phyloP scores from a whole-genome alignment of 2,113 vertebrate species.

The Bostrychus sinensis region DNA sequence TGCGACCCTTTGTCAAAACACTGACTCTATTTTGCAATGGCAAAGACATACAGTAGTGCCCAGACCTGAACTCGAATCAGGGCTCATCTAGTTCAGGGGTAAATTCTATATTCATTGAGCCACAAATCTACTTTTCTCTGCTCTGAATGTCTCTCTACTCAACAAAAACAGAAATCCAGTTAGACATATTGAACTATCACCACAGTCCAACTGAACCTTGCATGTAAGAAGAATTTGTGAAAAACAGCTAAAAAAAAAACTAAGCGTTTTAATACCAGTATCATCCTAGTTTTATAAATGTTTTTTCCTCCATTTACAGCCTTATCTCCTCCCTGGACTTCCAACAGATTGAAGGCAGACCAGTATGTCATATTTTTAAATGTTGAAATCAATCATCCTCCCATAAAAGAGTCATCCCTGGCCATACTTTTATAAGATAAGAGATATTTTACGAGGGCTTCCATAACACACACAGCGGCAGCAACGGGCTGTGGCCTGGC shows the following conservation, averaged over 20 bases:
- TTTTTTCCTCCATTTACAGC: not conserved
- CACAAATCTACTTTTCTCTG: too few species aligned
- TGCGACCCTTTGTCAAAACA: too few species aligned
- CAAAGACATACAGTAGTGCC: too few species aligned
- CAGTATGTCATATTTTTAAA: constrained; percentile 29
- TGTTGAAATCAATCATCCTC: constrained; percentile 49
- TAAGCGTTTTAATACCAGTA: not conserved
- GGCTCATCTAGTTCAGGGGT: too few species aligned
- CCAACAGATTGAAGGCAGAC: constrained; percentile 14
- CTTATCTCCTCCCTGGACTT: constrained; percentile 14
- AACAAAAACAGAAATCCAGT: too few species aligned
- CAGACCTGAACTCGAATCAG: too few species aligned
- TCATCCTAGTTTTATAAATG: not conserved
- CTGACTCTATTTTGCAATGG: too few species aligned
- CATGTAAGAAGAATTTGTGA: too few species aligned
- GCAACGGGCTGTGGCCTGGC: constrained; percentile 22
- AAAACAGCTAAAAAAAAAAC: not conserved
- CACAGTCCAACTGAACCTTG: too few species aligned
- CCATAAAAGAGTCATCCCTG: constrained; percentile 49
- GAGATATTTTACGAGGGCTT: constrained; percentile 56
- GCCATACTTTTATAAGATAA: constrained; percentile 41
- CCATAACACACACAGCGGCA: constrained; percentile 45
- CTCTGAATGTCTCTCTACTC: too few species aligned
- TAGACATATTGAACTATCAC: too few species aligned
- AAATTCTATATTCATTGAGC: too few species aligned